Percentiles rank a stretch among this genome's conserved stretches.
Conservation (phyloP, 2,113 vertebrate species). For the Pachypanchax playfairii region DNA sequence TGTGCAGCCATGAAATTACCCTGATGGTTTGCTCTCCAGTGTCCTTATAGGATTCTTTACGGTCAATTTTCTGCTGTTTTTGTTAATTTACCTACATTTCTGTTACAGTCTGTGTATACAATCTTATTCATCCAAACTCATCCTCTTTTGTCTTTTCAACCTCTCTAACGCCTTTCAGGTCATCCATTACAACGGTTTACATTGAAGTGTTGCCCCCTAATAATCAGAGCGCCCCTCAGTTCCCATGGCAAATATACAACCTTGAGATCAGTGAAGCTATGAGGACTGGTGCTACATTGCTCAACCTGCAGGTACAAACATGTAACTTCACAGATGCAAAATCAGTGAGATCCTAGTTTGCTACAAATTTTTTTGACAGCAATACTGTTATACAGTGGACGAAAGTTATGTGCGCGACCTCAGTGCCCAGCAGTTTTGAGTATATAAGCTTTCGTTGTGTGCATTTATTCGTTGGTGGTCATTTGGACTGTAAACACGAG, state of each 20-base stretch:
- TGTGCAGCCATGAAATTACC: conserved; percentile 32
- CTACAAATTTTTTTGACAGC: not conserved
- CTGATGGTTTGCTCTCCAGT: conserved; percentile 11
- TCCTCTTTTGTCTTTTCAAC: conserved; percentile 10
- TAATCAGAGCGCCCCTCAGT: conserved; percentile 96
- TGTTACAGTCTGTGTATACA: conserved; percentile 4
- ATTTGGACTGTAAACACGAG: too few relatives aligned
- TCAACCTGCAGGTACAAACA: conserved; percentile 89
- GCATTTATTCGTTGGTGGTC: too few relatives aligned
- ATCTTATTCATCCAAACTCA: not conserved
- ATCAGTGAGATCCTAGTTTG: not conserved
- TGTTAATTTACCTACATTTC: conserved; percentile 9
- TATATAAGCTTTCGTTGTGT: too few relatives aligned
- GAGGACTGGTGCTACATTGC: conserved; percentile 88
- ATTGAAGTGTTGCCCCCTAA: conserved; percentile 96
- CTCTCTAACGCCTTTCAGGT: conserved; percentile 75
- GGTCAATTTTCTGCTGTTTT: not conserved
- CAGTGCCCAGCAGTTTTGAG: too few relatives aligned
- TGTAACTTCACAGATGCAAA: not conserved
- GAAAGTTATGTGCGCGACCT: too few relatives aligned
- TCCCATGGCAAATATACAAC: conserved; percentile 88
- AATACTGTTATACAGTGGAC: too few relatives aligned
- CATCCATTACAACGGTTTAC: conserved; percentile 96
- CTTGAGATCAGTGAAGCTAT: conserved; percentile 97
- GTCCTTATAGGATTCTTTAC: conserved; percentile 7